Evolutionary conservation across 2,888 invertebrate species (phyloP), one percentile per base, ranked within the genome.

Genomic region (Cataglyphis albicans): DNA sequence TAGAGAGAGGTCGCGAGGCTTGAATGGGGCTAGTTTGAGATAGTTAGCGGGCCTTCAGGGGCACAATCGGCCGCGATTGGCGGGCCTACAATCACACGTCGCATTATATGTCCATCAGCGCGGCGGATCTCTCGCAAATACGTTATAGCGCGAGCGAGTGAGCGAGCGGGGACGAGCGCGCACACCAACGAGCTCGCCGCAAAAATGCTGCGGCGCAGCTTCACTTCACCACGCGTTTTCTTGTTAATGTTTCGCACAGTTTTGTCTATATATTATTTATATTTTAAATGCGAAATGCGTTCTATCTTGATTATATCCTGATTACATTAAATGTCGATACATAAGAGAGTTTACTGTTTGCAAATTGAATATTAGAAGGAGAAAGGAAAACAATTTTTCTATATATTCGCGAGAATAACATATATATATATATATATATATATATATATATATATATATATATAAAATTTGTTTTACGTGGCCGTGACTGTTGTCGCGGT

Each of bases 1-100:
- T 88, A 89, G 91, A 89, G 90, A 88, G 93, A 92, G 92, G 91
- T 92, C 90, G 92, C 88, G 92, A 88, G 88, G 92, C 90, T 92
- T 94, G 94, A 94, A 94, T 94, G 93, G 94, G 92, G 93, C 93
- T 94, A 94, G 93, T 94, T 94, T 94, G 94, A 93, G 94, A 93
- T 94, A 94, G 94, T 94, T 94, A 94, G 93, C 92, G 93, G 92
- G 93, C 93, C 93, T 94, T 94, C 94, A 94, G 93, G 92, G 92
- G 92, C 91, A 94, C 94, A 94, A 94, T 94, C 93, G 93, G 90
- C 92, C 92, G 90, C 93, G 93, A 94, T 94, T 94, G 93, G 93
- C 92, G 92, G 92, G 93, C 93, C 93, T 93, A 94, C 93, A 94
- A 94, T 94, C 94, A 93, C 92, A 92, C 91, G 90, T 90, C 91